Conservation (phyloP, 35 echinoderm and acorn worm genomes). For the Apostichopus japonicus region DNA sequence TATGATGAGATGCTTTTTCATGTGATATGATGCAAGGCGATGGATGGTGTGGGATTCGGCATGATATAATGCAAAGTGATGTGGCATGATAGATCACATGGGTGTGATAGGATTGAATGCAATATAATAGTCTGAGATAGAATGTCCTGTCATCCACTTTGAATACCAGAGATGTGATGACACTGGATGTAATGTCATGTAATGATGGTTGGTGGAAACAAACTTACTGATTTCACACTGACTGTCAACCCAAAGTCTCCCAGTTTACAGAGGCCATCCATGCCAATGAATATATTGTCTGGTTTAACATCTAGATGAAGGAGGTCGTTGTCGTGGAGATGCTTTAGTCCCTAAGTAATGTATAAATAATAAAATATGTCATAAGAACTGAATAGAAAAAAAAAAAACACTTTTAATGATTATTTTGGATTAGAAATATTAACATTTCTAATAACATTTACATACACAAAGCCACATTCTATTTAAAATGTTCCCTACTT, state of each 20-base stretch:
- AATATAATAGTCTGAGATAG: neutral
- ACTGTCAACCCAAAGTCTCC: neutral
- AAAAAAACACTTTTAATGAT: neutral
- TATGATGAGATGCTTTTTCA: too few species aligned
- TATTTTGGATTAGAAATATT: neutral
- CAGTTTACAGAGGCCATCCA: too few species aligned
- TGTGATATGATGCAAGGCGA: neutral
- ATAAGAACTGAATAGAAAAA: neutral
- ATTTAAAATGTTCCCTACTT: neutral
- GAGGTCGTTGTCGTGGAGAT: conserved; percentile 86
- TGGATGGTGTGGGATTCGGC: neutral
- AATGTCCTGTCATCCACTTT: too few species aligned
- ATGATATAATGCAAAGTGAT: neutral
- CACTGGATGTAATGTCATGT: neutral
- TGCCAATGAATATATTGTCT: conserved; percentile 1
- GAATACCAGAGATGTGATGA: neutral
- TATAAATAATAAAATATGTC: neutral
- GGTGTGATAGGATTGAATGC: too few species aligned
- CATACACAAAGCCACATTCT: neutral
- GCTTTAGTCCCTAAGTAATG: conserved; percentile 20
- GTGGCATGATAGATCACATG: too few species aligned
- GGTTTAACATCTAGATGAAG: conserved; percentile 96
- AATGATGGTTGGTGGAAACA: too few species aligned
- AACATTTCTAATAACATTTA: neutral
- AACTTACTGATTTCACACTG: too few species aligned